phyloP scores from a whole-genome alignment of 1,140 invertebrate species.

The Apis florea region DNA sequence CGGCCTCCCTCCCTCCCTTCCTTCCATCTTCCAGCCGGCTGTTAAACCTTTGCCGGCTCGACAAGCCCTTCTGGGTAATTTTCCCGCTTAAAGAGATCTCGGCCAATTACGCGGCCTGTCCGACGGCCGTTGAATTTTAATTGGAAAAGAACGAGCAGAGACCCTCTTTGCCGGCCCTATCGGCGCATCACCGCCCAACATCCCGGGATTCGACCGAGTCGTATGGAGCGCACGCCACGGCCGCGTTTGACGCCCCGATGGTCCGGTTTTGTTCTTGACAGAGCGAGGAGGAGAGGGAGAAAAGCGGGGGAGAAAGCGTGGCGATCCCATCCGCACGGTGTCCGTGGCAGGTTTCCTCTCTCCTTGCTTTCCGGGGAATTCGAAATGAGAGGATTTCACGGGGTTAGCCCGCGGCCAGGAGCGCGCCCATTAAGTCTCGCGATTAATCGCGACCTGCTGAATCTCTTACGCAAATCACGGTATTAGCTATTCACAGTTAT shows the following conservation, averaged over 20 bases:
- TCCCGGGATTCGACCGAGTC: not conserved
- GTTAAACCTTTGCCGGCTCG: constrained; percentile 68
- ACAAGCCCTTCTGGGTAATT: constrained; percentile 78
- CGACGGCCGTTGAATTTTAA: constrained; percentile 78
- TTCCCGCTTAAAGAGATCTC: constrained; percentile 78
- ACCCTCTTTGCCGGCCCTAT: constrained; percentile 58
- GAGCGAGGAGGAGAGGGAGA: fast-evolving
- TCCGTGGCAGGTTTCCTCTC: constrained; percentile 23
- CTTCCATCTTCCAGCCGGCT: constrained; percentile 39
- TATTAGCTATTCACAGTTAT: constrained; percentile 66
- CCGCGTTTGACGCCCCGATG: not conserved
- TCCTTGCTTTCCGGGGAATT: constrained; percentile 22
- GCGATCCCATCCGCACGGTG: not conserved
- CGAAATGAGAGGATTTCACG: constrained; percentile 31
- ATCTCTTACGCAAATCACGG: constrained; percentile 69
- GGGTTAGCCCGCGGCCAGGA: constrained; percentile 16
- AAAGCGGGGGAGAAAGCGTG: not conserved
- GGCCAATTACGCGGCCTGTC: constrained; percentile 77
- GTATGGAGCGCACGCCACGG: not conserved
- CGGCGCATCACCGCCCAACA: not conserved
- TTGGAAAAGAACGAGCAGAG: constrained; percentile 69
- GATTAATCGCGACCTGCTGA: constrained; percentile 71
- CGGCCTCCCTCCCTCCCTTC: constrained; percentile 19
- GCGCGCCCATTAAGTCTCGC: constrained; percentile 44
- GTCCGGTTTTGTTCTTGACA: constrained; percentile 40